Evolutionary conservation across 2,113 vertebrate species (phyloP), one percentile per base, ranked within the genome.

Genomic region (Ammospiza caudacuta): DNA sequence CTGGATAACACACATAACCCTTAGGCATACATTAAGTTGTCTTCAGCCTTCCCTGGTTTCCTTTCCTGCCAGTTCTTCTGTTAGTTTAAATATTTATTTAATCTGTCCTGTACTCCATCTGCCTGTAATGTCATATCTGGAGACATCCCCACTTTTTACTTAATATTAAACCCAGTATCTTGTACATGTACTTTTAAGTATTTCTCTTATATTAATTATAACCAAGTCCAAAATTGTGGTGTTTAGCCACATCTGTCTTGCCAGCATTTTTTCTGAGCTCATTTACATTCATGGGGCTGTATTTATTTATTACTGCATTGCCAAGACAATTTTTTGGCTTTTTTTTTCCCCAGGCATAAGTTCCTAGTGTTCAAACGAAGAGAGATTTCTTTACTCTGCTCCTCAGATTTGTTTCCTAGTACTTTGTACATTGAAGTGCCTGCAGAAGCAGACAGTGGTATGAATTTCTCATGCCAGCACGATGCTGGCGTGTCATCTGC

Each of bases 31-130:
- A 79, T 93, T 91, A 96, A 92, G 70, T 96, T 94, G 83, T 89
- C 89, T 93, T 87, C 85, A 95, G 83, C 80, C 87, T 93, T 83
- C 47, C 83, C 88, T 78, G 66, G 59, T 94, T 94, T 96, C 66
- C 81, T 92, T 81, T 92, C 28, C 86, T 95, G 93, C 61, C 92
- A 93, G 59, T 96, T 97, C 64, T 88, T 83, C 93, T 95, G 64
- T 93, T 96, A 88, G 57, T 92, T 97, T 95, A 96, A 95, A 92
- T 94, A 88, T 95, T 96, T 90, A 94, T 96, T 92, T 68, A 77
- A 86, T 88, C 67, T 91, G 25, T 93, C 73, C 64, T 72, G 29
- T 94, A 78, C 21, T 55, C 62, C 66, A 29, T 91, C 87, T 93
- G 85, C 62, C n/a, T 92, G 22, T 69, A 58, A n/a, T 88, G 51